Conservation (phyloP, 2,888 invertebrate genomes). For the Clitarchus hookeri region DNA sequence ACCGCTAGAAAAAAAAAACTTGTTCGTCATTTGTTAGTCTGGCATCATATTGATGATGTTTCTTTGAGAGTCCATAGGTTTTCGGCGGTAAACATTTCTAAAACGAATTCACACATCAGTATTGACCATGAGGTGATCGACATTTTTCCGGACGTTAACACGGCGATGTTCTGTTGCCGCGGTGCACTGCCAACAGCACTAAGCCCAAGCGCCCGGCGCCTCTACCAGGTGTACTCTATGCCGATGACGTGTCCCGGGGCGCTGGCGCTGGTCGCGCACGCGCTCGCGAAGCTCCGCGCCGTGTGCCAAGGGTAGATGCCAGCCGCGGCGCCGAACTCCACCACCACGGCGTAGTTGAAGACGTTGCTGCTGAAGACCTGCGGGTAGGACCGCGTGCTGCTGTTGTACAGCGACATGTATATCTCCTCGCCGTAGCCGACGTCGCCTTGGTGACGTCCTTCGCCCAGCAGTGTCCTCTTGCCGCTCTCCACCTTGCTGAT, state of each 20-base stretch:
- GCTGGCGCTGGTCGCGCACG: background rate
- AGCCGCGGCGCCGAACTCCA: background rate
- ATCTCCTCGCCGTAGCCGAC: background rate
- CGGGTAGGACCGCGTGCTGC: background rate
- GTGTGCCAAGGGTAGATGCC: background rate
- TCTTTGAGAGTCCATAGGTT: too few species aligned
- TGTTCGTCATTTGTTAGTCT: too few species aligned
- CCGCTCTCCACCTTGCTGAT: background rate
- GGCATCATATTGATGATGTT: too few species aligned
- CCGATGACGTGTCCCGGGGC: background rate
- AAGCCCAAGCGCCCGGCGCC: too few species aligned
- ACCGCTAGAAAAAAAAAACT: too few species aligned
- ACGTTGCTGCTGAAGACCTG: background rate
- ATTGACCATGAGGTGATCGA: too few species aligned
- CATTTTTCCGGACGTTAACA: too few species aligned
- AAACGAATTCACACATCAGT: too few species aligned
- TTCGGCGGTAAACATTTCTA: too few species aligned
- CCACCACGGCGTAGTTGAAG: background rate
- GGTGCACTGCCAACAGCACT: too few species aligned
- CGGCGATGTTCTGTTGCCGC: too few species aligned
- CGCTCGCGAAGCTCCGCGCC: background rate
- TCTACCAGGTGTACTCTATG: slow-evolving; percentile 2
- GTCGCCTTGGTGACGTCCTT: background rate
- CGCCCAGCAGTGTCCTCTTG: background rate
- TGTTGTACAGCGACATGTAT: slow-evolving; percentile 5